Conservation (phyloP, 2,113 vertebrate genomes). For the Macroglossus sobrinus region DNA sequence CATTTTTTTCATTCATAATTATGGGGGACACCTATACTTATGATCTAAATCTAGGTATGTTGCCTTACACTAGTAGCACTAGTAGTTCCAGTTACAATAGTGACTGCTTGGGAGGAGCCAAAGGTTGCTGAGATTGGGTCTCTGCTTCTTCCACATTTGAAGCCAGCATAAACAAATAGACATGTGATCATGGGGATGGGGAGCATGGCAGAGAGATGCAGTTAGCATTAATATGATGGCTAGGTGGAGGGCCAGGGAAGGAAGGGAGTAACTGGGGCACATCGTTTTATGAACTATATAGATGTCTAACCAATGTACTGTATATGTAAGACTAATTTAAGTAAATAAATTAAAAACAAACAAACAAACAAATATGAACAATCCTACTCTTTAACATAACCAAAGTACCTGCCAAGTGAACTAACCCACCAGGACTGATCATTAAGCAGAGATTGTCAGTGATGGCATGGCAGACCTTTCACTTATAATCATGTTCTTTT, state of each 20-base stretch:
- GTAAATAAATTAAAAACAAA: no score
- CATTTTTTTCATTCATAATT: neutral
- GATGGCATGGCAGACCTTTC: slow-evolving; percentile 49
- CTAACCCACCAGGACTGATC: neutral
- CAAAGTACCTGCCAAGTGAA: neutral
- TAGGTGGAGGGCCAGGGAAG: no score
- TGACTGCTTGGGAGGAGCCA: neutral
- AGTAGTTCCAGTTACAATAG: neutral
- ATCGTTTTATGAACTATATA: no score
- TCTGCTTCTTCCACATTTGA: neutral
- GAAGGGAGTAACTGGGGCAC: no score
- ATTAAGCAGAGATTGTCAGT: neutral
- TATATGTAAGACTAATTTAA: no score
- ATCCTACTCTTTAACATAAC: neutral
- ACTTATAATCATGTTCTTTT: slow-evolving; percentile 65
- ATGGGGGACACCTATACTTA: neutral
- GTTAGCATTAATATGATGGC: no score
- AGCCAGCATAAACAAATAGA: neutral
- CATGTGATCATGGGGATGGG: no score
- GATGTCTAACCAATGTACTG: no score
- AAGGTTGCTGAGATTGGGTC: neutral
- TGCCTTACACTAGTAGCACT: neutral
- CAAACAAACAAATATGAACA: neutral
- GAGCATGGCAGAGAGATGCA: no score
- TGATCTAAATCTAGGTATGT: neutral